Base-by-base conservation (phyloP, 1,140 invertebrate species). In the Ceratosolen fusciceps region DNA sequence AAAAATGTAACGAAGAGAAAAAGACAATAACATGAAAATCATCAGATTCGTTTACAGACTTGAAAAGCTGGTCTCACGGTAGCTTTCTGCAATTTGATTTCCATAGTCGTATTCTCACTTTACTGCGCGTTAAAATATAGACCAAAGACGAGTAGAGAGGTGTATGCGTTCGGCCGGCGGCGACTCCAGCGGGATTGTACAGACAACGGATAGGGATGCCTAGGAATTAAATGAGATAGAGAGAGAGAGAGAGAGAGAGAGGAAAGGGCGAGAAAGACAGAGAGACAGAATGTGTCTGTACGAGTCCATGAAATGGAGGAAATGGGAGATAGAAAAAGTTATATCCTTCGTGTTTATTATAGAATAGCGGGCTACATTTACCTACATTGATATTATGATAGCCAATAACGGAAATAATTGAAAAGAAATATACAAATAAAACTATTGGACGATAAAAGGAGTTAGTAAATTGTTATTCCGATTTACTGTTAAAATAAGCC, bases 71-170 rank as follows among this genome's bases (percentile, higher is more conserved):
- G 26, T 73, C 70, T 65, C 77, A 79, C 56, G 70, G 58, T 73
- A 73, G 70, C 70, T 49, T 72, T 78, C 72, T 34, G 68, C 49
- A 52, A 77, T 77, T 70, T 70, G 37, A 71, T 77, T 58, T 70
- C 67, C 52, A 43, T 19, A 73, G 71, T 12, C 21, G 71, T 58
- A 73, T 73, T 58, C 74, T 70, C 65, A 26, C 58, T 70, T 68
- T 70, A 70, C 34, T 37, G n/a, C 47, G 0, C 65, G 65, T 26
- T 56, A 37, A 70, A 77, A 77, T 14, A 56, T 62, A 34, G 31
- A 52, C 9, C 3, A 52, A 52, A 52, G 49, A 12, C 43, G 4
- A 49, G 39, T 24, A 68, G n/a, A n/a, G n/a, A n/a, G n/a, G n/a
- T n/a, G n/a, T n/a, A n/a, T n/a, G n/a, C n/a, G n/a, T n/a, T n/a